Base-by-base conservation (phyloP, 2,113 vertebrate genomes). In the Vimba vimba region DNA sequence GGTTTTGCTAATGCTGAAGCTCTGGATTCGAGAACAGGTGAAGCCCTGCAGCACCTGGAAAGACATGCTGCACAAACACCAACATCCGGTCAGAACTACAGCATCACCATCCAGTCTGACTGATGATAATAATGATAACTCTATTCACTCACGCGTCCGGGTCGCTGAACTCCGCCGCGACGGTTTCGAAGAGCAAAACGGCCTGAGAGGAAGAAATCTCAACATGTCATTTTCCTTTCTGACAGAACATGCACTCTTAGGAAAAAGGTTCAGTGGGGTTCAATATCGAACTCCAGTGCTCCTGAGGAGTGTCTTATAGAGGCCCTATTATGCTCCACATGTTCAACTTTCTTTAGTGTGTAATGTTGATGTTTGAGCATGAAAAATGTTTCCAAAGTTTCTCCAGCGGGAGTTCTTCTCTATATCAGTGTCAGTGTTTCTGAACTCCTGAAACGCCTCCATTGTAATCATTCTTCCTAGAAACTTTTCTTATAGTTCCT, bases 11-110 rank as follows among this genome's bases (percentile, higher is more conserved):
- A 0, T 66, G 13, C 30, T 0, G n/a, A 94, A 23, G 0, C 2
- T 76, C 66, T 89, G 87, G 59, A 94, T 91, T 2, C 87, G 52
- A 0, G 92, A 94, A 75, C 94, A 94, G 0, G 92, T 94, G 89
- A 95, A 95, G 19, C 95, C 95, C 91, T 95, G 94, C 15, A 95
- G 89, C 75, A 94, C 85, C 30, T 89, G 86, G 62, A 93, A 92
- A 0, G 95, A 94, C 85, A 95, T 83, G 60, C 95, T 95, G 74
- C 39, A 85, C 47, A 86, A 39, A 82, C 2, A 86, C 59, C 83
- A 25, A 84, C 66, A 75, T 1, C n/a, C 27, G 62, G 15, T 43
- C 36, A 74, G 3, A 78, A 59, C 5, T 11, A n/a, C 2, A 25
- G 82, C 55, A 19, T 23, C 19, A 76, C 0, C 9, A 43, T 2